A percentile compares a stretch with the other conserved stretches of the same genome.
Evolutionary conservation across 2,797 vertebrate genomes (phyloP).

Genomic region (Malurus splendens): DNA sequence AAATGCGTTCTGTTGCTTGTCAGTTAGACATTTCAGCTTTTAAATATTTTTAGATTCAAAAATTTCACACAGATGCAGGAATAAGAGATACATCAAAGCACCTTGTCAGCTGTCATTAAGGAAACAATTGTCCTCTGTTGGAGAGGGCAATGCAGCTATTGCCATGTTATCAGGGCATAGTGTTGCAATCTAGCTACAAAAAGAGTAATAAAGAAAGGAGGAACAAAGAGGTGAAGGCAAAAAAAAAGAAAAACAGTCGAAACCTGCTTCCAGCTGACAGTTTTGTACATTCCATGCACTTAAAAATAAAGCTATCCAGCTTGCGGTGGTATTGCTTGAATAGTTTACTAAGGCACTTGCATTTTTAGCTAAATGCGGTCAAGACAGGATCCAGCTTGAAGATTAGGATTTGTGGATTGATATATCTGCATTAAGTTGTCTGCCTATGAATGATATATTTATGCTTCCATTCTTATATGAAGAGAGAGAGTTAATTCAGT

Average conservation of each 20-base stretch:
- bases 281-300: neutral
- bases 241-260: neutral
- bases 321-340: neutral
- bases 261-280: neutral
- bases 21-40: neutral
- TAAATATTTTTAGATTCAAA: conserved; percentile 3
- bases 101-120: neutral
- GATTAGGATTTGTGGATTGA: neutral
- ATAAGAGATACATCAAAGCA: neutral
- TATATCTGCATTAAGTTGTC: neutral
- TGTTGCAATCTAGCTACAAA: neutral
- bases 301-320: neutral
- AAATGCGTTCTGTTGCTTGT: neutral
- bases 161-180: neutral
- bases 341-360: neutral
- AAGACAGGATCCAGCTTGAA: neutral
- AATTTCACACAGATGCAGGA: neutral
- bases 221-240: neutral
- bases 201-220: neutral
- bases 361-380: neutral
- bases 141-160: neutral
- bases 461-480: neutral
- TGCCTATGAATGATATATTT: neutral
- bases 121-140: neutral
- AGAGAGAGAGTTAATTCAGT: neutral